Base-by-base conservation (phyloP, 2,113 vertebrate species). In the Aepyceros melampus region DNA sequence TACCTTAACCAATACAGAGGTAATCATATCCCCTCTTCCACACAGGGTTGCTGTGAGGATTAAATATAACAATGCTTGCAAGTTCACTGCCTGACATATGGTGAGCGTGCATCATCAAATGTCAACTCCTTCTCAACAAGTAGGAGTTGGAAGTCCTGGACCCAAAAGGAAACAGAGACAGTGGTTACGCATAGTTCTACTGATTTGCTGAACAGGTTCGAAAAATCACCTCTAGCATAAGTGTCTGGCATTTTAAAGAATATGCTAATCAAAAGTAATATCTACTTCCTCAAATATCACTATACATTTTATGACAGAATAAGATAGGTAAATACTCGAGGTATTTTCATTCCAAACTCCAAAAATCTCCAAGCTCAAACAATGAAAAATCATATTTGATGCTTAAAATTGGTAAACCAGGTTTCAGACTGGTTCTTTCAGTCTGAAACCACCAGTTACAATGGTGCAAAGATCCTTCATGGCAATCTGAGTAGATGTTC, bases 251-350 rank as follows among this genome's bases (percentile, higher is more conserved):
- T 97, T 96, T 97, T 85, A 45, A 98, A 97, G 71, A 97, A 79
- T 89, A 97, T 67, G 79, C 67, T 97, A 97, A 83, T 56, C 82
- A 97, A 97, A 96, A 96, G 95, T 53, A 94, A 89, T 95, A 96
- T 40, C 92, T 86, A 94, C 49, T 98, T 84, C 81, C 91, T 62
- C 67, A 29, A 97, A 87, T 76, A 97, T 74, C 15, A 96, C 60
- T 97, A 95, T 89, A 62, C 53, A 82, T 93, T 93, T 67, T 67
- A 96, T 83, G n/a, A 97, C 45, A 98, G 98, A 98, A 97, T 97
- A 97, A 87, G 92, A 43, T 79, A 86, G 96, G 81, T 0, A 21
- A 92, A 98, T 62, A 33, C 17, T 53, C 1, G 12, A 91, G 95
- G 79, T 81, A 92, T 33, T 78, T 89, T 91, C 62, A 84, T 87